phyloP scores from a whole-genome alignment of 1,140 invertebrate species.

The Sarcophaga peregrina region DNA sequence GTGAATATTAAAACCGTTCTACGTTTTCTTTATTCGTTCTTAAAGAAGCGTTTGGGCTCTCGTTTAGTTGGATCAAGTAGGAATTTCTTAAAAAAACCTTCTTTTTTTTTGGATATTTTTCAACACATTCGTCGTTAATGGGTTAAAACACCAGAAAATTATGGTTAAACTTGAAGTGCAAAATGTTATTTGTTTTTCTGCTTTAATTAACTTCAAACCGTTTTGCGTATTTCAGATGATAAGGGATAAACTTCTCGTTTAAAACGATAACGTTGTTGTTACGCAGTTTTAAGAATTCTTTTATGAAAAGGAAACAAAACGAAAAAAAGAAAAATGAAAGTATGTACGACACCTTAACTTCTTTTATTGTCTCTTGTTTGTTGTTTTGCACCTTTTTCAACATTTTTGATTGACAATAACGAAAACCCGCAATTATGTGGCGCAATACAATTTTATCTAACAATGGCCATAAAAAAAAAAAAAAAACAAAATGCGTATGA shows the following conservation, averaged over 20 bases:
- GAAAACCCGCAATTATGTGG: conserved; percentile 32
- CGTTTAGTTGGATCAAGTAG: too few species aligned
- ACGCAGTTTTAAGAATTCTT: background rate
- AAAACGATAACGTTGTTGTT: background rate
- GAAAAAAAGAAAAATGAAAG: background rate
- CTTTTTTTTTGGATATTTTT: too few species aligned
- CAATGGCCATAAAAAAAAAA: background rate
- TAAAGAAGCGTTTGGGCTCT: too few species aligned
- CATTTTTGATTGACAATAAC: conserved; percentile 31
- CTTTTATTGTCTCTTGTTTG: background rate
- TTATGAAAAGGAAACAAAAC: background rate
- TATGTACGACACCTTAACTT: background rate
- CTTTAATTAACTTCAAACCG: too few species aligned
- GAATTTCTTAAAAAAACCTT: too few species aligned
- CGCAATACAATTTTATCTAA: conserved; percentile 24
- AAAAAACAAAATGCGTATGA: background rate
- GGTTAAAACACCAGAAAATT: too few species aligned
- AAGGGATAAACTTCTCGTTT: background rate
- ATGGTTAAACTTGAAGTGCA: too few species aligned
- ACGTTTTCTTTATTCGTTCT: too few species aligned
- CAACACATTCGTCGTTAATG: too few species aligned
- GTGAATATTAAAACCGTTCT: too few species aligned
- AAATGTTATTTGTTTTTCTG: too few species aligned
- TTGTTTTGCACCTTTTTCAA: conserved; percentile 27
- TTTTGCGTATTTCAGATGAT: background rate